A percentile compares a stretch with the other conserved stretches of the same genome.
These are phyloP conservation scores for Dynastes tityus DNA, from an alignment of 2,888 invertebrate genomes.

Conservation along the genomic window DNA sequence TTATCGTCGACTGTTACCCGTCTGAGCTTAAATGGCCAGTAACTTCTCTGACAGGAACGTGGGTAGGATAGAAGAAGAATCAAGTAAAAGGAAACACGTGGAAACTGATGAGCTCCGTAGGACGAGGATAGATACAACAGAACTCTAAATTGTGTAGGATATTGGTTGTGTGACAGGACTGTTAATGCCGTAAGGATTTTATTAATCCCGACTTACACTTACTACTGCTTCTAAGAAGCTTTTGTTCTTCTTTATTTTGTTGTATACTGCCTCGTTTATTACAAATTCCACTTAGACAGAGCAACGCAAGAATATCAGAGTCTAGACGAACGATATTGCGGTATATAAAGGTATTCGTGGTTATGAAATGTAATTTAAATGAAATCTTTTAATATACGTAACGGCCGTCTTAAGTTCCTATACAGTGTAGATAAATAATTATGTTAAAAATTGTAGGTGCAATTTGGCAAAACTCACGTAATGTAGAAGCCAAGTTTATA, in stretches of 20 bases:
- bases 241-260: slow-evolving; percentile 24
- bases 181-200: slow-evolving; percentile 56
- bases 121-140: slow-evolving; percentile 13
- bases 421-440: no score
- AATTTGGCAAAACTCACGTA: background rate
- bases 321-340: background rate
- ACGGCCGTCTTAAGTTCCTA: no score
- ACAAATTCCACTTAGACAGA: slow-evolving; percentile 30
- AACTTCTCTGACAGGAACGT: no score
- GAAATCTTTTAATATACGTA: no score
- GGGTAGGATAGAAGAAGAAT: background rate
- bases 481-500: background rate
- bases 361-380: background rate
- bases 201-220: slow-evolving; percentile 52
- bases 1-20: no score
- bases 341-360: background rate
- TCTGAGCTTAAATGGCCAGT: no score
- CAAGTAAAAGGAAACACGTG: slow-evolving; percentile 14
- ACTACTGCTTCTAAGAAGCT: slow-evolving; percentile 32
- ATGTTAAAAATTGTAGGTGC: background rate
- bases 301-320: slow-evolving; percentile 4
- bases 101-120: slow-evolving; percentile 11
- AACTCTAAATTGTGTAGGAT: slow-evolving; percentile 52
- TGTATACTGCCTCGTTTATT: slow-evolving; percentile 24
- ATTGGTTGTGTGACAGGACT: slow-evolving; percentile 57